Evolutionary conservation across 2,113 vertebrate genomes (phyloP).

Genomic region (Bungarus multicinctus): DNA sequence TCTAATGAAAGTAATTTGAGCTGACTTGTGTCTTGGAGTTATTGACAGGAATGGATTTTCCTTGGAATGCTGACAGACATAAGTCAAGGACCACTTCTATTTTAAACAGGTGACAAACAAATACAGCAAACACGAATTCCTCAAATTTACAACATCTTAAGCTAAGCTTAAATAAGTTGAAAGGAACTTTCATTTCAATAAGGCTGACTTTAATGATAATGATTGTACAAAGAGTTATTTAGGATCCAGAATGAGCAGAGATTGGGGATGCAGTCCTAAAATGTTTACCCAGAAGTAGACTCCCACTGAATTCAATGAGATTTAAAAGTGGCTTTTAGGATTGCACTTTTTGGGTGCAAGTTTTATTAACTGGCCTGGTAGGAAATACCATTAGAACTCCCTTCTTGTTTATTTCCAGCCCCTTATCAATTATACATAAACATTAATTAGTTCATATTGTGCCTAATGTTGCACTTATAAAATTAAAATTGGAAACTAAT

Average conservation of each 20-base stretch:
- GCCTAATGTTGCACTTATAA: neutral
- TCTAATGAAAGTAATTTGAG: too few relatives aligned
- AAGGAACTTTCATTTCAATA: neutral
- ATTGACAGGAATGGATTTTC: too few relatives aligned
- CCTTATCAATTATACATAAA: neutral
- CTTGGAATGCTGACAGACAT: too few relatives aligned
- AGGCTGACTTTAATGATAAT: neutral
- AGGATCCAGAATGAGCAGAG: neutral
- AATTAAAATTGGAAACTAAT: conserved; percentile 37
- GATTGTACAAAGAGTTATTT: neutral
- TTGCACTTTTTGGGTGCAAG: neutral
- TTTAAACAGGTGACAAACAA: neutral
- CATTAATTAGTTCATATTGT: conserved; percentile 30
- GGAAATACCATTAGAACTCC: neutral
- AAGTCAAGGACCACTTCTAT: neutral
- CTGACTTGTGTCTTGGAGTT: too few relatives aligned
- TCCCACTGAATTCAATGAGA: neutral
- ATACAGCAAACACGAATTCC: neutral
- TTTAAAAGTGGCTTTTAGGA: neutral
- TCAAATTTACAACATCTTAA: neutral
- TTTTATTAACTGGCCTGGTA: neutral
- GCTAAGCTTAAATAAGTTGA: neutral
- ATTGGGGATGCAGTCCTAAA: neutral
- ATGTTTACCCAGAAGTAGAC: neutral
- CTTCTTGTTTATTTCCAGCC: conserved; percentile 31